Base-by-base conservation (phyloP, 2,113 vertebrate genomes). In the Antigone vipio region DNA sequence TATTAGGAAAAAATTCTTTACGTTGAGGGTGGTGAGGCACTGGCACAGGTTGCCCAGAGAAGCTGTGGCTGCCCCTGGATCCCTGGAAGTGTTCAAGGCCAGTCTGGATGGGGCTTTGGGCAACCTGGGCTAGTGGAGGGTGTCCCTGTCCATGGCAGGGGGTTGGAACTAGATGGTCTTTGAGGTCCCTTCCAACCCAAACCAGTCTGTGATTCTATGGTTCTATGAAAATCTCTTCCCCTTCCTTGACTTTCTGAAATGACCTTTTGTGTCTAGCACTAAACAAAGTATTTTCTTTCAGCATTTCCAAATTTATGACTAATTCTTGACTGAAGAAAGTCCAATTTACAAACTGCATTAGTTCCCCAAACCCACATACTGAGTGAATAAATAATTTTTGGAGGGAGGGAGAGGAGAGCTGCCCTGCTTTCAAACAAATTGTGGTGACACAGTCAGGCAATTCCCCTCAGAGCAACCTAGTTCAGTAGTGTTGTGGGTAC, bases 381-480 rank as follows among this genome's bases (percentile, higher is more conserved):
- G 81, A 90, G 59, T 47, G n/a, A 95, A 73, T 92, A 93, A 94
- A 89, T 92, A 85, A 76, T 79, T 94, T 92, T 90, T 60, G 82
- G 38, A 45, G 13, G 17, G 10, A 58, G 22, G 23, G 20, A 91
- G 44, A 52, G 27, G 23, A 82, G 22, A 85, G 7, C 23, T 91
- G 27, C 24, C 44, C 17, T 87, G 73, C 16, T 91, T 89, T 81
- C 86, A 89, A 68, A 87, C 21, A 85, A 82, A 88, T 34, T 40
- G 16, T 85, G 49, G 34, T 82, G 77, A 47, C 59, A 53, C 5
- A 47, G 53, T 38, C 55, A 82, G 52, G 14, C 64, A 72, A 60
- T 40, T 87, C 26, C 9, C 38, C 21, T 94, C 0, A 0, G 21
- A 78, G 27, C 5, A 74, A 80, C 10, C 24, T 60, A 75, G 47